Base-by-base conservation (phyloP, 1,140 invertebrate genomes). In the Lordiphosa stackelbergi region DNA sequence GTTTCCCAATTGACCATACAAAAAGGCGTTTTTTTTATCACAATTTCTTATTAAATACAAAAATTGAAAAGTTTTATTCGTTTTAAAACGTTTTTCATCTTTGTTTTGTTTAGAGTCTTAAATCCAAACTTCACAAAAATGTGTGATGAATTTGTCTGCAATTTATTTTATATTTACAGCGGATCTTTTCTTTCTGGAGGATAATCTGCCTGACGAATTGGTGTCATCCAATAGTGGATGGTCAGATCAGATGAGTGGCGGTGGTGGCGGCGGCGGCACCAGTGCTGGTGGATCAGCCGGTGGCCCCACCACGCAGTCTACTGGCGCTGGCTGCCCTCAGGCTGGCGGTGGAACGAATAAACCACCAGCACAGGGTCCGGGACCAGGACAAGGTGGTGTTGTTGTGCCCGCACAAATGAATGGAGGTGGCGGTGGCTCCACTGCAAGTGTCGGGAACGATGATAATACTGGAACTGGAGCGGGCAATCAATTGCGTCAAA, bases 121-220 rank as follows among this genome's bases (percentile, higher is more conserved):
- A 43, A 40, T 9, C 9, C 11, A 12, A 7, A 8, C 6, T 40
- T 51, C 11, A 19, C 9, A 12, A 48, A 48, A 28, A 4, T 51
- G 19, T 34, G 24, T 22, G 10, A 47, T 22, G 0, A 10, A 34
- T n/a, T 40, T 24, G 0, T 31, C 31, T 10, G 58, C 2, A 11
- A 24, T 47, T 4, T 42, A 6, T 31, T 3, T 4, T 42, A 6
- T 31, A 2, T 8, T 5, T 35, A 10, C 31, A 86, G 84, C 84
- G 73, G 93, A 94, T 90, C 89, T 92, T 66, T 91, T 95, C 87
- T 94, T 94, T 87, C 90, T 96, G 88, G 95, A 96, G 89, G 95
- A 96, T 89, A 94, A 96, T 88, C 91, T 98, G 59, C 96, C 96
- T 34, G 96, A 97, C 90, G 96, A 97, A 89, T 89, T 98, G 48